These are phyloP conservation scores for Drosophila conformis DNA, from an alignment of 2,888 invertebrate species.

Conservation along the genomic window DNA sequence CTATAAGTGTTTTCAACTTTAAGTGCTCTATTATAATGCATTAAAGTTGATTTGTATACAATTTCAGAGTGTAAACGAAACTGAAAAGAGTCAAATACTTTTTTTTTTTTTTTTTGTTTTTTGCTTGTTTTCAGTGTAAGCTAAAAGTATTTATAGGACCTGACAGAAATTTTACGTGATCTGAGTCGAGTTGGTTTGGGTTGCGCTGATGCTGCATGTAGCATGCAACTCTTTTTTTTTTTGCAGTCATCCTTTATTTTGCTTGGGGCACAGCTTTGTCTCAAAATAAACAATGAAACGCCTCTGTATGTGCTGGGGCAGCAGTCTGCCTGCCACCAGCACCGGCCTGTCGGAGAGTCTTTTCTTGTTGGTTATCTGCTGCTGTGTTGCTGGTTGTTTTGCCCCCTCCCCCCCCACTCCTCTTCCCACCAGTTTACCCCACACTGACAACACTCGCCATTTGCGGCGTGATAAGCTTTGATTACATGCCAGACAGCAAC, in stretches of 20 bases:
- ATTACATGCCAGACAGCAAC: conserved; percentile 55
- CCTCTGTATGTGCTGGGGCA: conserved; percentile 34
- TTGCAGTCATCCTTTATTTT: conserved; percentile 44
- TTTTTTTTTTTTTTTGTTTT: not conserved
- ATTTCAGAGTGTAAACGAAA: no score
- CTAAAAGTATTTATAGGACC: conserved; percentile 2
- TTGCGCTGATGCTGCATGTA: conserved; percentile 3
- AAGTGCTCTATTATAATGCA: not conserved
- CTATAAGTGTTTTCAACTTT: not conserved
- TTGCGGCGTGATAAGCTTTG: conserved; percentile 62
- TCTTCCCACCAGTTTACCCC: not conserved
- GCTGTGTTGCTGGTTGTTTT: conserved; percentile 7
- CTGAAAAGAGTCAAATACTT: not conserved
- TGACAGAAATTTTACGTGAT: conserved; percentile 51
- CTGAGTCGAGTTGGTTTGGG: conserved; percentile 13
- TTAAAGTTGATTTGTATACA: not conserved
- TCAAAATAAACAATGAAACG: conserved; percentile 60
- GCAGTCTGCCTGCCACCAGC: conserved; percentile 8
- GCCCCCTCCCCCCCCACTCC: not conserved
- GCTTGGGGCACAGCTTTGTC: conserved; percentile 43
- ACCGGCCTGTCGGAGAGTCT: conserved; percentile 7
- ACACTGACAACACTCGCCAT: conserved; percentile 16
- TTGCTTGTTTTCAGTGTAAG: not conserved
- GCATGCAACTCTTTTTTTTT: conserved; percentile 9
- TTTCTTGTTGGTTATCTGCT: conserved; percentile 15